Conservation (phyloP, 2,113 vertebrate species). For the Clarias macrocephalus region DNA sequence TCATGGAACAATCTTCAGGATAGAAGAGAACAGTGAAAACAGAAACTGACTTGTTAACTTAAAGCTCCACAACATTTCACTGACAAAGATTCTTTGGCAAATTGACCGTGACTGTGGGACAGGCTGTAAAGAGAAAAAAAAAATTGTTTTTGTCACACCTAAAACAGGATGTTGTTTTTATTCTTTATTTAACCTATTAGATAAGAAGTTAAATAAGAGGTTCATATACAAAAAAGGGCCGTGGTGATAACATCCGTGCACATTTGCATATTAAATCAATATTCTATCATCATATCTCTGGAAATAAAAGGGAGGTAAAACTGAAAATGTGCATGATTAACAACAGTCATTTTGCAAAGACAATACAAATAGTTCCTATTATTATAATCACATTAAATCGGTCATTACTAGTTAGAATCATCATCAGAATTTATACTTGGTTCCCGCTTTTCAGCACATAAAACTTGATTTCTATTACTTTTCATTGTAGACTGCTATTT, state of each 20-base stretch:
- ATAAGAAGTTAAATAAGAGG: no score
- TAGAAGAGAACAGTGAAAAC: not conserved
- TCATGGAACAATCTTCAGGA: not conserved
- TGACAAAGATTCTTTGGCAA: no score
- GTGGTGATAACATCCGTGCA: not conserved
- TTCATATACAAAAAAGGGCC: no score
- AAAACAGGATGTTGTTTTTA: not conserved
- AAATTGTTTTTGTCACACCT: not conserved
- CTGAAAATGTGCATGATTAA: not conserved
- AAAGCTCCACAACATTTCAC: not conserved
- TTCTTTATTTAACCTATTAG: not conserved
- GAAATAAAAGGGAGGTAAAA: not conserved
- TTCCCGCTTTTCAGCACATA: not conserved
- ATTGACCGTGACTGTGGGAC: no score
- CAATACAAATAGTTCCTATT: not conserved
- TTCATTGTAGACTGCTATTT: not conserved
- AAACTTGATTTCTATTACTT: not conserved
- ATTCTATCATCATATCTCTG: not conserved
- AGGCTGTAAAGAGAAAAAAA: no score
- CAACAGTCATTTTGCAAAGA: not conserved
- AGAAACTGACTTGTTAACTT: not conserved
- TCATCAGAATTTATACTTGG: not conserved
- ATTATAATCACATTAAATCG: not conserved
- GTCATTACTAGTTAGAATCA: not conserved
- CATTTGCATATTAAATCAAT: not conserved